Evolutionary conservation across 2,888 invertebrate genomes (phyloP).

Genomic region (Volucella inflata): DNA sequence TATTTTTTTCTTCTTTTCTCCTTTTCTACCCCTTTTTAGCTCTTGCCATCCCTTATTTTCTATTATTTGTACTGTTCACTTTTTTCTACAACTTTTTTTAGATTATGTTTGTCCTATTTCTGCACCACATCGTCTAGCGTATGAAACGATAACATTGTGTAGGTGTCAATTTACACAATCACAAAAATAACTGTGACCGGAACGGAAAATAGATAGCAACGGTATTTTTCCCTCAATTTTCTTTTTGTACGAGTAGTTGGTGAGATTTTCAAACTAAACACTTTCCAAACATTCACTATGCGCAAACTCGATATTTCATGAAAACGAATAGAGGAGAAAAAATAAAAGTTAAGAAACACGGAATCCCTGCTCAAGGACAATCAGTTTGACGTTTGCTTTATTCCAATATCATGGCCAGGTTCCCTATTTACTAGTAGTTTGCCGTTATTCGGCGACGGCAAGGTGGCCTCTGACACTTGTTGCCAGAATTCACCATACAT

Average conservation of each 20-base stretch:
- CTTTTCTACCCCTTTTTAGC: background rate
- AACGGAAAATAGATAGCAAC: constrained; percentile 13
- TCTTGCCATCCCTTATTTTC: background rate
- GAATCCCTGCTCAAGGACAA: constrained; percentile 65
- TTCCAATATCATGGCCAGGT: background rate
- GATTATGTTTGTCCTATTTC: constrained; percentile 25
- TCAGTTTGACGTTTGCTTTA: constrained; percentile 58
- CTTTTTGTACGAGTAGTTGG: no score
- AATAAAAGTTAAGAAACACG: background rate
- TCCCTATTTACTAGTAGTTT: constrained; percentile 27
- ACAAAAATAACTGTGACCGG: background rate
- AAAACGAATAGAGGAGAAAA: constrained; percentile 1
- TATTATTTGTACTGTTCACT: no score
- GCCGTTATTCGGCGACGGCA: constrained; percentile 3
- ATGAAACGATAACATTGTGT: constrained; percentile 41
- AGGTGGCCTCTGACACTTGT: constrained; percentile 58
- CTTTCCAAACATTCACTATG: constrained; percentile 48
- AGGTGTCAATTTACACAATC: constrained; percentile 33
- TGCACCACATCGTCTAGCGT: constrained; percentile 54
- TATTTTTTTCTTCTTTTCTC: background rate
- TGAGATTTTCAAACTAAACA: background rate
- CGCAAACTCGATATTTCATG: constrained; percentile 60
- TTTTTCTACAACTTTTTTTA: background rate
- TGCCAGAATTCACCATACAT: constrained; percentile 19
- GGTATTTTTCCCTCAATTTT: constrained; percentile 6